Percentiles rank a stretch among this genome's conserved stretches.
phyloP scores from a whole-genome alignment of 2,888 invertebrate genomes.

The Andrena hattorfiana region DNA sequence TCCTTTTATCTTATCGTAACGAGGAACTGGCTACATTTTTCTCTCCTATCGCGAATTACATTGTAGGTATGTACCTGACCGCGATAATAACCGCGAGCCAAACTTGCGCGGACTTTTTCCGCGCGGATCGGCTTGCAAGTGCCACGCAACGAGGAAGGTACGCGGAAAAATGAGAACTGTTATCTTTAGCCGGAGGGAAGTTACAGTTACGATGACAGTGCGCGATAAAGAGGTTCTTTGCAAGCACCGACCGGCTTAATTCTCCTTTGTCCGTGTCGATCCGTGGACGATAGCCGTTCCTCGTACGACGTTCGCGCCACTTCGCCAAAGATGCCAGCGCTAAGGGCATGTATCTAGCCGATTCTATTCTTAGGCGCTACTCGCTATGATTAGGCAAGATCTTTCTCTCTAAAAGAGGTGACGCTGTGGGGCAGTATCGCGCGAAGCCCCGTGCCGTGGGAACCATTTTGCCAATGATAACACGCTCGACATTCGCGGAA shows the following conservation, averaged over 20 bases:
- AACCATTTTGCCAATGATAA: slow-evolving; percentile 3
- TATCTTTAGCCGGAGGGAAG: background rate
- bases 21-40: background rate
- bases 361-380: slow-evolving; percentile 32
- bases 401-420: background rate
- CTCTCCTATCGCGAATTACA: background rate
- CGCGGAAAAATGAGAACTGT: background rate
- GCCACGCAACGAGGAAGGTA: background rate
- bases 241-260: too few species aligned
- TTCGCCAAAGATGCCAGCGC: slow-evolving; percentile 10
- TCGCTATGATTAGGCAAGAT: slow-evolving; percentile 6
- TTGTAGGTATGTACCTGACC: background rate
- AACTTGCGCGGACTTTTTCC: background rate
- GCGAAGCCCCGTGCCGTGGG: background rate
- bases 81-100: background rate
- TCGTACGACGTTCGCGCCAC: background rate
- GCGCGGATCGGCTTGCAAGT: background rate
- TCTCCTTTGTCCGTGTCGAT: too few species aligned
- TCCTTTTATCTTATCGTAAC: too few species aligned
- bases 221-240: background rate
- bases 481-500: background rate
- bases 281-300: background rate
- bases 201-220: background rate
- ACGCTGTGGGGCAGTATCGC: background rate
- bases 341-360: background rate